phyloP scores from a whole-genome alignment of 2,113 vertebrate genomes.

The Thymallus thymallus region DNA sequence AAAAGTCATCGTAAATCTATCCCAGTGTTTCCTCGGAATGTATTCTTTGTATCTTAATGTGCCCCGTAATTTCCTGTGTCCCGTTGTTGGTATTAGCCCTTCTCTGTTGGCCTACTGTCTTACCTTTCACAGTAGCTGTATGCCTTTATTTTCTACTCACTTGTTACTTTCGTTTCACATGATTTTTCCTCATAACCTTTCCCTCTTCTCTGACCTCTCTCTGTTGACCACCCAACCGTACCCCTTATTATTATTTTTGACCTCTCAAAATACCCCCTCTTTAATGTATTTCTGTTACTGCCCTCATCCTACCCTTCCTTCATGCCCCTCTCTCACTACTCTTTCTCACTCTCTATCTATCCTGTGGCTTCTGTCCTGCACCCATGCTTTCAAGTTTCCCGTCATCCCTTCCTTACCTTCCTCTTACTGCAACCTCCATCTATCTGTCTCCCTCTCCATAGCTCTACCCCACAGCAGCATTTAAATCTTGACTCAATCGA shows the following conservation, averaged over 20 bases:
- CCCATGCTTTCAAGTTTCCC: no score
- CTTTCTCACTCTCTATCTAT: no score
- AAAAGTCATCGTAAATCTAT: conserved; percentile 46
- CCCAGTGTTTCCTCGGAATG: neutral
- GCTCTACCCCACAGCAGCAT: conserved; percentile 42
- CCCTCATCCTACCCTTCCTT: no score
- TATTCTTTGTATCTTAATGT: neutral
- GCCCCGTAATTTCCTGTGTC: conserved; percentile 34
- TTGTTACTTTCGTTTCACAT: conserved; percentile 12
- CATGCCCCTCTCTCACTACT: no score
- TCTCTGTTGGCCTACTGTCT: conserved; percentile 33
- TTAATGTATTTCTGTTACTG: no score
- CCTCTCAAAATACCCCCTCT: no score
- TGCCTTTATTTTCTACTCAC: conserved; percentile 21
- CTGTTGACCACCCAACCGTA: no score
- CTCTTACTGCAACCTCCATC: conserved; percentile 45
- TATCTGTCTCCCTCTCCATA: conserved; percentile 31
- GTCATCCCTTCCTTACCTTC: no score
- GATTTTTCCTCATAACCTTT: no score
- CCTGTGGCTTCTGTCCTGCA: no score
- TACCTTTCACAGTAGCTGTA: conserved; percentile 38
- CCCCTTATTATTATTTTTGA: no score
- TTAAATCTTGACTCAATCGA: conserved; percentile 71
- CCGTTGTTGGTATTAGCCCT: conserved; percentile 42
- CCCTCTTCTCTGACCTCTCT: no score